These are phyloP conservation scores for Martes flavigula DNA, from an alignment of 2,797 vertebrate genomes.

Conservation along the genomic window DNA sequence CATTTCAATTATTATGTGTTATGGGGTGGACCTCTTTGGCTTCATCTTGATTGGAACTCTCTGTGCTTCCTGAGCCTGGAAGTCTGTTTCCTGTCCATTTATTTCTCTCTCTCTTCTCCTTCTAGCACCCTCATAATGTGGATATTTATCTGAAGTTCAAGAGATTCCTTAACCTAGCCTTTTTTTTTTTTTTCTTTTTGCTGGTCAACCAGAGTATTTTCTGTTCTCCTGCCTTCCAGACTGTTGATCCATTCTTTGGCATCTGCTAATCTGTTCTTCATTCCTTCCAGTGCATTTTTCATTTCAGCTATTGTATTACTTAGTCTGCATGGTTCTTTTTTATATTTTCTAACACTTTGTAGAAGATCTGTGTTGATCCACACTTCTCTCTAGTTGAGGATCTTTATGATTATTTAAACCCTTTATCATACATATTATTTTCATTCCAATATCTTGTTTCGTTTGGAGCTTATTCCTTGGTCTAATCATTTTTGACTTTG, in stretches of 20 bases:
- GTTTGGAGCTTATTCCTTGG: neutral
- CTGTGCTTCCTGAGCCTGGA: neutral
- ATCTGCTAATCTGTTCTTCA: neutral
- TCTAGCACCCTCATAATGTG: neutral
- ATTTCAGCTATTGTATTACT: neutral
- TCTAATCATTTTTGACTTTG: neutral
- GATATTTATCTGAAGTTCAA: neutral
- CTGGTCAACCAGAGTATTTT: neutral
- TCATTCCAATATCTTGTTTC: neutral
- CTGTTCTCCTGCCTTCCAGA: neutral
- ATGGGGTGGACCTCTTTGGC: neutral
- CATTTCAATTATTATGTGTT: neutral
- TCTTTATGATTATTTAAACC: neutral
- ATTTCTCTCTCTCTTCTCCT: neutral
- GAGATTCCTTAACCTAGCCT: neutral
- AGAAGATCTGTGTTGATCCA: neutral
- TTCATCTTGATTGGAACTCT: neutral
- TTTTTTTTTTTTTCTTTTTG: neutral
- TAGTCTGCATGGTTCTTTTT: neutral
- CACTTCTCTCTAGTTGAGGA: neutral
- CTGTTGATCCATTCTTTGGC: neutral
- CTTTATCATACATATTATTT: neutral
- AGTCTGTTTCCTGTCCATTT: neutral
- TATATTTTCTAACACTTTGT: neutral
- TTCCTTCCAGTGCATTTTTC: neutral